Evolutionary conservation across 2,888 invertebrate species (phyloP).

Genomic region (Creontiades dilutus): DNA sequence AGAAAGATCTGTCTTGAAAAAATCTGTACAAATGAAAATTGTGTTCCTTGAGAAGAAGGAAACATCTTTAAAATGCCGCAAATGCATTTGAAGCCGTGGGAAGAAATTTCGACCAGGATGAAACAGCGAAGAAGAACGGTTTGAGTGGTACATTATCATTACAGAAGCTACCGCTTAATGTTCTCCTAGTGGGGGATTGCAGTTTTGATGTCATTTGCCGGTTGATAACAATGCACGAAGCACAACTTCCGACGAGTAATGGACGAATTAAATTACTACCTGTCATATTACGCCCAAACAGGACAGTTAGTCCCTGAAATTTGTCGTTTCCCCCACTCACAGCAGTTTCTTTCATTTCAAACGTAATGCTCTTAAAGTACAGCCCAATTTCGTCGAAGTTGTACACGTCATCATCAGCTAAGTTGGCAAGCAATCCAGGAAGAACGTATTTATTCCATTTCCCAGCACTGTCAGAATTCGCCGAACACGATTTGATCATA

Average conservation of each 20-base stretch:
- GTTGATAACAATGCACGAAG: too few species aligned
- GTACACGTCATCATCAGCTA: constrained; percentile 39
- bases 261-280: constrained; percentile 33
- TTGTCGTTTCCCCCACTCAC: constrained; percentile 48
- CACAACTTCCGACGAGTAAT: constrained; percentile 29
- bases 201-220: too few species aligned
- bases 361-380: constrained; percentile 37
- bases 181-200: too few species aligned
- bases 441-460: constrained; percentile 40
- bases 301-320: constrained; percentile 31
- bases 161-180: too few species aligned
- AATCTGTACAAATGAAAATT: too few species aligned
- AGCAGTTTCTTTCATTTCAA: constrained; percentile 35
- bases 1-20: too few species aligned
- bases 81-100: too few species aligned
- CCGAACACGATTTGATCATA: not conserved
- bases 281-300: constrained; percentile 40
- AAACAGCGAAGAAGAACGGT: too few species aligned
- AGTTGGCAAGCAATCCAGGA: constrained; percentile 47
- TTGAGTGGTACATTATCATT: too few species aligned
- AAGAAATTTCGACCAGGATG: too few species aligned
- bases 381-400: constrained; percentile 54
- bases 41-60: too few species aligned
- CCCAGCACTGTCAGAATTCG: not conserved
- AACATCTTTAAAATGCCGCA: too few species aligned